A percentile compares a stretch with the other conserved stretches of the same genome.
These are phyloP conservation scores for Pseudochaenichthys georgianus DNA, from an alignment of 2,797 vertebrate genomes.

Conservation along the genomic window DNA sequence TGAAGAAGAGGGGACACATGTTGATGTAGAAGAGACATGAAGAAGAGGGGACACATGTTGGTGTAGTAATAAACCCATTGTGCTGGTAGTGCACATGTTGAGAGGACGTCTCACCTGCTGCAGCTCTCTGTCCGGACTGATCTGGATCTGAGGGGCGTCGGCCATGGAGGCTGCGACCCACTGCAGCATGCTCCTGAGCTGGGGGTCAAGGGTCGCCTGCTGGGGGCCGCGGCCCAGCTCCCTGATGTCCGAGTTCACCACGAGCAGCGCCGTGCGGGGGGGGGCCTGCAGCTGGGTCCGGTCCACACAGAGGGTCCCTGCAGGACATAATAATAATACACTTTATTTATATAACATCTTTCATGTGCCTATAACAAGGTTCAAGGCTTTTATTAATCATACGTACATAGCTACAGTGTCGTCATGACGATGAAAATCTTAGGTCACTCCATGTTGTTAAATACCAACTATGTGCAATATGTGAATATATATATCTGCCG, in stretches of 20 bases:
- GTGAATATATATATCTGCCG: no score
- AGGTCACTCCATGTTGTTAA: no score
- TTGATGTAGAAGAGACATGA: no score
- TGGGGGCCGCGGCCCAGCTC: conserved; percentile 82
- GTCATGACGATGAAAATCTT: no score
- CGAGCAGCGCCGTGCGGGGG: conserved; percentile 80
- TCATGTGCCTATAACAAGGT: no score
- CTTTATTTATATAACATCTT: no score
- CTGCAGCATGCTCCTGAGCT: conserved; percentile 91
- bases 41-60: no score
- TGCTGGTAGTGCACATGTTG: neutral
- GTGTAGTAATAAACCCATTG: neutral
- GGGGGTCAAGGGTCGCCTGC: conserved; percentile 84
- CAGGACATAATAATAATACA: conserved; percentile 20
- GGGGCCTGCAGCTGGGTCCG: conserved; percentile 76
- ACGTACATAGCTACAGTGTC: no score
- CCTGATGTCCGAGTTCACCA: conserved; percentile 88
- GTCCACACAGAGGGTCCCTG: conserved; percentile 84
- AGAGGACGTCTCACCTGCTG: conserved; percentile 83
- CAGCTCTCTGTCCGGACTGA: conserved; percentile 88
- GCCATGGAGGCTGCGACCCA: conserved; percentile 94
- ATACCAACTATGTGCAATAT: no score
- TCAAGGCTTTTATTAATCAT: no score
- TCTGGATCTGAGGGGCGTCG: conserved; percentile 88
- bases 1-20: no score